Evolutionary conservation across 2,797 vertebrate species (phyloP).

Genomic region (Todus mexicanus): DNA sequence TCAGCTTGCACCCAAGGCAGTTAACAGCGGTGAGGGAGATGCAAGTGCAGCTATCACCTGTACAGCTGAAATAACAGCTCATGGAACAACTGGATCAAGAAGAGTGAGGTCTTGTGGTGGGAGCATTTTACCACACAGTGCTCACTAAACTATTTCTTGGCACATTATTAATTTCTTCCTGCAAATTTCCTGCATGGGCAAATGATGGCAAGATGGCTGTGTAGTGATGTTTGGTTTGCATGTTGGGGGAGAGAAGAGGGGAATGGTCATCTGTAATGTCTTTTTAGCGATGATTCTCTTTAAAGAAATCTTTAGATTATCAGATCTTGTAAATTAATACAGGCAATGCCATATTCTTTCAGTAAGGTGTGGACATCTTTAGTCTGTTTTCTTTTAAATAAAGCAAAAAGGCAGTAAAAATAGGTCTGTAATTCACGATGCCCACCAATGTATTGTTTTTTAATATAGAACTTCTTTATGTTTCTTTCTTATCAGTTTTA

Average conservation of each 20-base stretch:
- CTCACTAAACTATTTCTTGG: background rate
- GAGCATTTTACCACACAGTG: background rate
- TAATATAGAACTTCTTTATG: background rate
- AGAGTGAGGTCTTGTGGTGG: background rate
- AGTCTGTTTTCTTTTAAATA: constrained; percentile 17
- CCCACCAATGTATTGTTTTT: background rate
- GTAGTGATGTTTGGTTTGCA: background rate
- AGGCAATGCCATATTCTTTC: background rate
- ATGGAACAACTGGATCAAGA: background rate
- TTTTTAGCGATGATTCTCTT: background rate
- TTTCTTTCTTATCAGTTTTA: background rate
- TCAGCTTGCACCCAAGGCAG: background rate
- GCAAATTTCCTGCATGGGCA: background rate
- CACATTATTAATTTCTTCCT: background rate
- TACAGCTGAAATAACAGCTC: background rate
- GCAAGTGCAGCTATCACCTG: background rate
- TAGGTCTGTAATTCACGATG: background rate
- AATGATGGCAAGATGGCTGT: background rate
- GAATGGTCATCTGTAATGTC: background rate
- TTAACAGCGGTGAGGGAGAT: background rate
- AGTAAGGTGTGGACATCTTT: background rate
- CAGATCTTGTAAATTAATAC: background rate
- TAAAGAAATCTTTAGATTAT: background rate
- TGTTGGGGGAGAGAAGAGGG: background rate
- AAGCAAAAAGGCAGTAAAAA: background rate